Conservation (phyloP, 2,113 vertebrate species). For the Psilopogon haemacephalus region DNA sequence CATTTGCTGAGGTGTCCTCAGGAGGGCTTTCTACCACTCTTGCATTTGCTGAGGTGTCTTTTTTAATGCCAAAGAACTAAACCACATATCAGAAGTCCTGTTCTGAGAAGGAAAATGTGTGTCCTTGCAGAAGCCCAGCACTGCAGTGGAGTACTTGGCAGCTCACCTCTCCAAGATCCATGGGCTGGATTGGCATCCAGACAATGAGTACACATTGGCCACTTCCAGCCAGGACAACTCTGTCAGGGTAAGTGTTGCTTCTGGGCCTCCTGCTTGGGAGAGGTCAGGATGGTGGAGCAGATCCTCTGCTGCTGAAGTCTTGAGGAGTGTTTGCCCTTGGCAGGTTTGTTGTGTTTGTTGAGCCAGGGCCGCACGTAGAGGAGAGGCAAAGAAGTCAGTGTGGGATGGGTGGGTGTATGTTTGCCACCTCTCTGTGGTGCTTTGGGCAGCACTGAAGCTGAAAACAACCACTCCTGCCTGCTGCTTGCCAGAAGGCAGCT, state of each 20-base stretch:
- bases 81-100: not conserved
- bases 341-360: not conserved
- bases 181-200: slow-evolving; percentile 96
- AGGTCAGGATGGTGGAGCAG: not conserved
- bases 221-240: slow-evolving; percentile 99
- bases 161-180: slow-evolving; percentile 98
- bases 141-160: slow-evolving; percentile 92
- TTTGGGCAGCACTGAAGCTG: not conserved
- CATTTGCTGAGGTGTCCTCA: not conserved
- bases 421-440: not conserved
- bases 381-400: not conserved
- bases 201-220: slow-evolving; percentile 91
- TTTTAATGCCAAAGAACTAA: not conserved
- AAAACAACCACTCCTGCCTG: not conserved
- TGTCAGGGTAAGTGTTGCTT: slow-evolving; percentile 82
- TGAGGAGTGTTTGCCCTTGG: not conserved
- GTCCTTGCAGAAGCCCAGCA: slow-evolving; percentile 90
- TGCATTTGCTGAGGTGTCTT: not conserved
- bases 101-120: slow-evolving; percentile 12
- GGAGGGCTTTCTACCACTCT: not conserved
- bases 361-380: not conserved
- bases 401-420: not conserved
- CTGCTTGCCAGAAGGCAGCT: not conserved
- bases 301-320: not conserved
- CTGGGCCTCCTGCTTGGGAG: not conserved